A percentile compares a stretch with the other conserved stretches of the same genome.
Evolutionary conservation across 2,888 invertebrate species (phyloP).

Genomic region (Cosmia trapezina): DNA sequence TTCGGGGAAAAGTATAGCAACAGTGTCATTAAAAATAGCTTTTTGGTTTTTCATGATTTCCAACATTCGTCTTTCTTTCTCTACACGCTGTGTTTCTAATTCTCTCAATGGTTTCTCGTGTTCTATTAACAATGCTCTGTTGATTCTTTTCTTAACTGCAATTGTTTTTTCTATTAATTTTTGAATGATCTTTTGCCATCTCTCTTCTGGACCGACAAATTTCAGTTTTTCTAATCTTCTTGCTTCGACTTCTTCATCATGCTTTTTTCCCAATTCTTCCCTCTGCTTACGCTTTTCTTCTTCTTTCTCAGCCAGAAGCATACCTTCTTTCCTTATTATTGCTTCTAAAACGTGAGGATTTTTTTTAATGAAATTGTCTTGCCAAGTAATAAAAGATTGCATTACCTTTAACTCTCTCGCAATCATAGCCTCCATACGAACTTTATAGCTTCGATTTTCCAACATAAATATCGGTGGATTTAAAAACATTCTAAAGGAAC

Average conservation of each 20-base stretch:
- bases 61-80: slow-evolving; percentile 90
- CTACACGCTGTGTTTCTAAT: slow-evolving; percentile 89
- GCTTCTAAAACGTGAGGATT: slow-evolving; percentile 82
- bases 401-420: slow-evolving; percentile 89
- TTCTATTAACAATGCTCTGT: slow-evolving; percentile 90
- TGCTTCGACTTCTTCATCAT: slow-evolving; percentile 88
- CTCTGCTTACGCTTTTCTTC: slow-evolving; percentile 81
- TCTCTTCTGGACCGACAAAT: slow-evolving; percentile 86
- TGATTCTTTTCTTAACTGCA: slow-evolving; percentile 91
- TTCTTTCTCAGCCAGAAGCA: slow-evolving; percentile 83
- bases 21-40: slow-evolving; percentile 92
- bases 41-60: slow-evolving; percentile 90
- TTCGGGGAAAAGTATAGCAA: slow-evolving; percentile 91
- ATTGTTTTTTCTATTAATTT: slow-evolving; percentile 92
- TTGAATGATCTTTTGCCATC: slow-evolving; percentile 92
- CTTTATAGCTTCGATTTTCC: slow-evolving; percentile 81
- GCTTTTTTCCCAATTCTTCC: slow-evolving; percentile 85
- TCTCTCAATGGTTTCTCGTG: slow-evolving; percentile 91
- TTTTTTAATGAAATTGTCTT: slow-evolving; percentile 89
- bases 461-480: slow-evolving; percentile 89
- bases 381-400: slow-evolving; percentile 90
- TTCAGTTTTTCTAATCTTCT: slow-evolving; percentile 82
- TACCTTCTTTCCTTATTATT: slow-evolving; percentile 83
- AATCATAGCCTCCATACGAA: slow-evolving; percentile 85
- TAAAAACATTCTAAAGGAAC: slow-evolving; percentile 92